Evolutionary conservation across 2,888 invertebrate genomes (phyloP).

Genomic region (Microdon myrmicae): DNA sequence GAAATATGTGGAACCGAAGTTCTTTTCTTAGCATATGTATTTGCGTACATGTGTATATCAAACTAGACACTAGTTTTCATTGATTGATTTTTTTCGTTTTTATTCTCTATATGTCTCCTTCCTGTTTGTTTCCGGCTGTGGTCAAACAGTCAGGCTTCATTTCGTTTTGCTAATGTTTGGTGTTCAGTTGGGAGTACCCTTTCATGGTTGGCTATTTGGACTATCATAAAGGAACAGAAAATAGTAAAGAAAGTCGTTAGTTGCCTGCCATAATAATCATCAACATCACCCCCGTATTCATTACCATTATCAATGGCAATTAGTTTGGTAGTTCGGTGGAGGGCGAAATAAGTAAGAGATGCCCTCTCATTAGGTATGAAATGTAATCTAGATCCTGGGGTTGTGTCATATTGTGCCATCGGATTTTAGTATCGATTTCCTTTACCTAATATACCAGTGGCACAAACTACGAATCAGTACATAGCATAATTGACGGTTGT

Average conservation of each 20-base stretch:
- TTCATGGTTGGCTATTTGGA: constrained; percentile 7
- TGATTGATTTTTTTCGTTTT: constrained; percentile 41
- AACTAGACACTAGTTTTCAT: constrained; percentile 10
- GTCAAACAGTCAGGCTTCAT: not conserved
- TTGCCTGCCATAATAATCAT: constrained; percentile 12
- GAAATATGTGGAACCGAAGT: not conserved
- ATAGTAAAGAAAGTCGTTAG: constrained; percentile 11
- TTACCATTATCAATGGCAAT: constrained; percentile 19
- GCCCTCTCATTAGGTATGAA: not conserved
- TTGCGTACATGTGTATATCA: constrained; percentile 2
- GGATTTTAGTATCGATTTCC: constrained; percentile 13
- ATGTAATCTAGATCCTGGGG: constrained; percentile 7
- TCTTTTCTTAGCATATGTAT: not conserved
- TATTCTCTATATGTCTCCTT: constrained; percentile 5
- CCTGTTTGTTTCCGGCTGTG: not conserved
- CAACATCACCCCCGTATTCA: constrained; percentile 16
- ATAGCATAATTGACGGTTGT: too few species aligned
- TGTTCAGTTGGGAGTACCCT: constrained; percentile 1
- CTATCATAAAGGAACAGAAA: not conserved
- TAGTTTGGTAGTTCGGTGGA: constrained; percentile 15
- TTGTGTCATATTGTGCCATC: constrained; percentile 6
- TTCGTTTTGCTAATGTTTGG: not conserved
- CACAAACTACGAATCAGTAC: too few species aligned
- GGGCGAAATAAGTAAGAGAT: not conserved
- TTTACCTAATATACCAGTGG: not conserved